Conservation (phyloP, 1,140 invertebrate species). For the Reticulitermes speratus region DNA sequence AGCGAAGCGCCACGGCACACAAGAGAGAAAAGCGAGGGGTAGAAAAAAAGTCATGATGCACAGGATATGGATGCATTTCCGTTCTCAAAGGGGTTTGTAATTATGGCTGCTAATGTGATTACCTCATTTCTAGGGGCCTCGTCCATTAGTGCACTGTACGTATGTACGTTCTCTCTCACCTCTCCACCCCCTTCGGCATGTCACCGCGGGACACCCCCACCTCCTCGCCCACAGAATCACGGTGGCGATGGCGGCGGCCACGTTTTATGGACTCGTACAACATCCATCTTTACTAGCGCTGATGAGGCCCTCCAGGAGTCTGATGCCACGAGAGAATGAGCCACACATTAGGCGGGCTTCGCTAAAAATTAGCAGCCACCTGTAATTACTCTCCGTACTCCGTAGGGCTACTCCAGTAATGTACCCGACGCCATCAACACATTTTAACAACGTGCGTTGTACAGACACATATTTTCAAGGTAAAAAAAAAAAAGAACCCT, state of each 20-base stretch:
- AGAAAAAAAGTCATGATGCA: conserved; percentile 31
- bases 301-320: neutral
- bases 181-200: too few relatives aligned
- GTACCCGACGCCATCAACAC: neutral
- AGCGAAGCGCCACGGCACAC: conserved; percentile 28
- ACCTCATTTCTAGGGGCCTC: conserved; percentile 35
- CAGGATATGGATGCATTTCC: conserved; percentile 38
- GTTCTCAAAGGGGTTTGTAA: conserved; percentile 37
- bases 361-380: conserved; percentile 4
- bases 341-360: neutral
- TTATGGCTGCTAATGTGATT: conserved; percentile 38
- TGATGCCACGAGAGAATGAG: neutral
- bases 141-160: conserved; percentile 33
- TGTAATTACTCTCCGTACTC: neutral
- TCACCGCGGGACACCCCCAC: neutral
- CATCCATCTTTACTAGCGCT: conserved; percentile 1
- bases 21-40: conserved; percentile 22
- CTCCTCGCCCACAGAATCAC: neutral
- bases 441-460: neutral
- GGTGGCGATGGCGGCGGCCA: too few relatives aligned
- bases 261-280: conserved; percentile 1
- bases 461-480: too few relatives aligned
- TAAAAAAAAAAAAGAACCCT: too few relatives aligned
- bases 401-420: neutral
- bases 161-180: neutral